Conservation (phyloP, 2,113 vertebrate species). For the Butorides virescens region DNA sequence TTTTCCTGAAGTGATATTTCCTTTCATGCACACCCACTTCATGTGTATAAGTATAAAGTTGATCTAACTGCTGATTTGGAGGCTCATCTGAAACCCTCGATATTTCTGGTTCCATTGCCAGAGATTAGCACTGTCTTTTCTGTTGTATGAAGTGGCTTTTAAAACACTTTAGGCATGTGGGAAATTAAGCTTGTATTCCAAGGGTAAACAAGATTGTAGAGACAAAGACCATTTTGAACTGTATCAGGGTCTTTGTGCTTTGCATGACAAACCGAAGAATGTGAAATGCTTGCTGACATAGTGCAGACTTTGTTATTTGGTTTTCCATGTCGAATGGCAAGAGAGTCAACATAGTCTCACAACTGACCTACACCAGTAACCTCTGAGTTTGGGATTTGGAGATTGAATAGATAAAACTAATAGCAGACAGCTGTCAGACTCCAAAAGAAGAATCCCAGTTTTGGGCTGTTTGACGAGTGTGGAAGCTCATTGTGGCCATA, state of each 20-base stretch:
- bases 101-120: neutral
- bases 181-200: constrained; percentile 42
- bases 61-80: neutral
- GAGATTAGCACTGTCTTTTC: constrained; percentile 24
- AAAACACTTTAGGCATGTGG: constrained; percentile 31
- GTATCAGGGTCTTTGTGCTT: constrained; percentile 40
- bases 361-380: constrained; percentile 43
- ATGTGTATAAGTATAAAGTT: neutral
- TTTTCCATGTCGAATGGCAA: constrained; percentile 57
- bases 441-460: neutral
- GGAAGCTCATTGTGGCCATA: neutral
- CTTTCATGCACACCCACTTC: neutral
- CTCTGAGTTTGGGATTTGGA: constrained; percentile 52
- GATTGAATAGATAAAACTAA: constrained; percentile 57
- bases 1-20: neutral
- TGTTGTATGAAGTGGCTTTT: constrained; percentile 31
- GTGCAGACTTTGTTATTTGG: constrained; percentile 58
- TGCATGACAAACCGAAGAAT: constrained; percentile 59
- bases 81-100: neutral
- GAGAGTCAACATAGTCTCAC: constrained; percentile 50
- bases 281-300: constrained; percentile 44
- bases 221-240: constrained; percentile 52
- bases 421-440: constrained; percentile 28
- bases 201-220: constrained; percentile 50
- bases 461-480: neutral